phyloP scores from a whole-genome alignment of 2,797 vertebrate genomes.

The Carduelis carduelis region DNA sequence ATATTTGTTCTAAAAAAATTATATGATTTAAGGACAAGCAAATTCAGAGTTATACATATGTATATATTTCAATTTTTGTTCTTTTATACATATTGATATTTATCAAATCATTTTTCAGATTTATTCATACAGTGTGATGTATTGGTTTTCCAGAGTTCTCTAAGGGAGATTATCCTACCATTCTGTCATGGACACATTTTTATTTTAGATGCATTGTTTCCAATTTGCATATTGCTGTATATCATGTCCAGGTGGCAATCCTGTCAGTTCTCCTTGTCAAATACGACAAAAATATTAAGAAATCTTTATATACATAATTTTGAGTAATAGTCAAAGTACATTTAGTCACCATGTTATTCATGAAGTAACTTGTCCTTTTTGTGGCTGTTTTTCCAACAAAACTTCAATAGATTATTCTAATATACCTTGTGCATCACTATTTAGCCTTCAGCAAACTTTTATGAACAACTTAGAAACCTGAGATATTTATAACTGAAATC shows the following conservation, averaged over 20 bases:
- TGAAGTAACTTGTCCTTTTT: not conserved
- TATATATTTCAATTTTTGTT: not conserved
- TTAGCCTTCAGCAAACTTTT: not conserved
- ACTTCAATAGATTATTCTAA: not conserved
- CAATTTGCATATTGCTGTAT: not conserved
- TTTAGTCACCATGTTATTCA: not conserved
- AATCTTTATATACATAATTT: not conserved
- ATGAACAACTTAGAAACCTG: not conserved
- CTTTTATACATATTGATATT: not conserved
- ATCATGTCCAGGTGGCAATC: not conserved
- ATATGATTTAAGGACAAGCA: not conserved
- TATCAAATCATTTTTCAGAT: not conserved
- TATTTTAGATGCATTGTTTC: not conserved
- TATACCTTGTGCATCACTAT: not conserved
- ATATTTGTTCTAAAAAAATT: not conserved
- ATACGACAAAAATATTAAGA: not conserved
- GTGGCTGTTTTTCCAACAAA: not conserved
- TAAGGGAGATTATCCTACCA: not conserved
- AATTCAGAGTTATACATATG: not conserved
- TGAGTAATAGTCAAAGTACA: not conserved
- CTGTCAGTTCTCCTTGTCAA: not conserved
- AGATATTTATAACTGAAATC: not conserved
- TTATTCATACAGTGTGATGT: not conserved
- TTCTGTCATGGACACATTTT: not conserved
- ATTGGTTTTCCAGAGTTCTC: not conserved